Evolutionary conservation across 1,140 invertebrate species (phyloP).

Genomic region (Brachystomella parvula): DNA sequence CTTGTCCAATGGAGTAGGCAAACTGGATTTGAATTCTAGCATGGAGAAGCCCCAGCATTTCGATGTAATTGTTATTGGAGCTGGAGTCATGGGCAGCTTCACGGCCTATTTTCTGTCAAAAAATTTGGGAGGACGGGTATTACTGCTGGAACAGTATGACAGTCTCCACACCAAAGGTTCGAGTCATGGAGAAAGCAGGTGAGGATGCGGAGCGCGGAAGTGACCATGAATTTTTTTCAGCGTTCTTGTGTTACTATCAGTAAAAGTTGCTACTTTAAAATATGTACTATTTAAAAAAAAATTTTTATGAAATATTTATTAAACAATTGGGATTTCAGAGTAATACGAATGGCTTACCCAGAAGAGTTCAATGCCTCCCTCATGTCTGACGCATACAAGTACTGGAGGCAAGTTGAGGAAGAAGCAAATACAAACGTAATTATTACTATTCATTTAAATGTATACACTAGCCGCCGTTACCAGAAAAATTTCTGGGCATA

Average conservation of each 20-base stretch:
- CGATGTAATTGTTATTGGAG: conserved; percentile 27
- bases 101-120: conserved; percentile 29
- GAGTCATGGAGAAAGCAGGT: conserved; percentile 32
- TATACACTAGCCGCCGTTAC: too few relatives aligned
- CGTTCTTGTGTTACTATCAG: too few relatives aligned
- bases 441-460: too few relatives aligned
- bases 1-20: too few relatives aligned
- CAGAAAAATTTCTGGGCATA: too few relatives aligned
- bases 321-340: conserved; percentile 14
- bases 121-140: conserved; percentile 23
- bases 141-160: conserved; percentile 34
- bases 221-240: too few relatives aligned
- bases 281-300: neutral
- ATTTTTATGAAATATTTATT: neutral
- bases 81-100: conserved; percentile 27
- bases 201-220: too few relatives aligned
- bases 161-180: conserved; percentile 31
- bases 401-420: conserved; percentile 30
- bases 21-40: too few relatives aligned
- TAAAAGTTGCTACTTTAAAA: neutral
- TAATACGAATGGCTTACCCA: conserved; percentile 25
- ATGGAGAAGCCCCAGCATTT: too few relatives aligned
- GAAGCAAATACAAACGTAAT: conserved; percentile 22
- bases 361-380: conserved; percentile 28
- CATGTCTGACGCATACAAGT: conserved; percentile 19